phyloP scores from a whole-genome alignment of 2,113 vertebrate genomes.

The Alectura lathami region DNA sequence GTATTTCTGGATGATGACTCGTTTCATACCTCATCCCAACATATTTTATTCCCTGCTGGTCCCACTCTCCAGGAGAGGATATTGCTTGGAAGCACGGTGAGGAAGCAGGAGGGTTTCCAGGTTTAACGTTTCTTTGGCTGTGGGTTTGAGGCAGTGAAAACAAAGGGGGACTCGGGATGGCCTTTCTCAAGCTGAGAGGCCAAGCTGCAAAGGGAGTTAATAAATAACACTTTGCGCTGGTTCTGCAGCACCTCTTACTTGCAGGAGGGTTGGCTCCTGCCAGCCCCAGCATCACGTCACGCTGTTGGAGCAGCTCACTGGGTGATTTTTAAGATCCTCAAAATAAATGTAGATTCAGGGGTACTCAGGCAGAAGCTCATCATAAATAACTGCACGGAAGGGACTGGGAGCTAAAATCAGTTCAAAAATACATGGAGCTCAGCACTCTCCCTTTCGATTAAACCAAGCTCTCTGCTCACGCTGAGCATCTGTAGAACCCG shows the following conservation, averaged over 20 bases:
- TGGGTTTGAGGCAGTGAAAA: background rate
- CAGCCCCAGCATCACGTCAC: fast-evolving
- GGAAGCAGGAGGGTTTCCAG: conserved; percentile 33
- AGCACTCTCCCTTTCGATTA: background rate
- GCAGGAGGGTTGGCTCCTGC: background rate
- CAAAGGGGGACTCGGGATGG: background rate
- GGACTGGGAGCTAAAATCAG: background rate
- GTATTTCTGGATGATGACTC: conserved; percentile 32
- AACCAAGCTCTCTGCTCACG: background rate
- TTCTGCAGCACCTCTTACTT: background rate
- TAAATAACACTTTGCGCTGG: conserved; percentile 5
- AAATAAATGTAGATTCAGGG: background rate
- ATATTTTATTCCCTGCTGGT: background rate
- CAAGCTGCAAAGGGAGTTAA: background rate
- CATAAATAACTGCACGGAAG: background rate
- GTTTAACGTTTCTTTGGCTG: background rate
- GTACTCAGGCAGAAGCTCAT: background rate
- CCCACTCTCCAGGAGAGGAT: conserved; percentile 4
- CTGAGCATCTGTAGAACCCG: background rate
- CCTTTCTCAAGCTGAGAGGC: background rate
- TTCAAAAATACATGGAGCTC: background rate
- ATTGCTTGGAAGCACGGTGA: conserved; percentile 10
- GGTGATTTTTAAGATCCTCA: background rate
- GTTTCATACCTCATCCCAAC: conserved; percentile 29
- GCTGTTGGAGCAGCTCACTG: background rate